phyloP scores from a whole-genome alignment of 2,797 vertebrate species.

The Miichthys miiuy region DNA sequence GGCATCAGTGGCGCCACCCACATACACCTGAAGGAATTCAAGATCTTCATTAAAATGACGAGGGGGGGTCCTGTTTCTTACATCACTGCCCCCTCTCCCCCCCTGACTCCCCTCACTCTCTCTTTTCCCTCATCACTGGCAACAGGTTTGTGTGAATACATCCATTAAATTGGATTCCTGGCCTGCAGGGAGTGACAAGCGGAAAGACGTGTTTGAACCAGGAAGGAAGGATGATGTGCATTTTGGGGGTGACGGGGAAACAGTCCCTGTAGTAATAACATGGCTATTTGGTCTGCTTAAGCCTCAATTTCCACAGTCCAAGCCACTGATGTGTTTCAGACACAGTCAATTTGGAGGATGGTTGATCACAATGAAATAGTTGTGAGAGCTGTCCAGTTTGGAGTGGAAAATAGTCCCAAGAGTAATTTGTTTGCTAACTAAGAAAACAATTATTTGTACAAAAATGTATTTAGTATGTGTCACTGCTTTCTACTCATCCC shows the following conservation, averaged over 20 bases:
- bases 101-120: conserved; percentile 20
- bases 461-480: conserved; percentile 35
- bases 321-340: conserved; percentile 79
- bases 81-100: conserved; percentile 49
- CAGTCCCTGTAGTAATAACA: conserved; percentile 74
- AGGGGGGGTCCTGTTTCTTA: conserved; percentile 65
- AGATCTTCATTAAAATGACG: conserved; percentile 81
- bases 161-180: conserved; percentile 86
- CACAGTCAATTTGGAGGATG: conserved; percentile 75
- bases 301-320: conserved; percentile 74
- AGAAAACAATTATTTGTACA: conserved; percentile 59
- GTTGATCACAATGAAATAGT: conserved; percentile 65
- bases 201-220: conserved; percentile 72
- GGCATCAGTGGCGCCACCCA: conserved; percentile 50
- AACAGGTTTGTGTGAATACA: conserved; percentile 82
- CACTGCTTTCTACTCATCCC: conserved; percentile 20
- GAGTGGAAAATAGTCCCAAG: conserved; percentile 38
- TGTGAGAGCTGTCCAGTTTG: conserved; percentile 56
- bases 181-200: conserved; percentile 78
- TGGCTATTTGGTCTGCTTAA: conserved; percentile 78
- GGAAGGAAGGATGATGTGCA: conserved; percentile 72
- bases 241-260: conserved; percentile 70
- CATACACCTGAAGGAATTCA: conserved; percentile 66
- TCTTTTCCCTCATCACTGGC: conserved; percentile 67
- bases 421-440: conserved; percentile 56